Evolutionary conservation across 2,113 vertebrate genomes (phyloP), one percentile per base, ranked within the genome.

Genomic region (Andinoacara biseriatus): DNA sequence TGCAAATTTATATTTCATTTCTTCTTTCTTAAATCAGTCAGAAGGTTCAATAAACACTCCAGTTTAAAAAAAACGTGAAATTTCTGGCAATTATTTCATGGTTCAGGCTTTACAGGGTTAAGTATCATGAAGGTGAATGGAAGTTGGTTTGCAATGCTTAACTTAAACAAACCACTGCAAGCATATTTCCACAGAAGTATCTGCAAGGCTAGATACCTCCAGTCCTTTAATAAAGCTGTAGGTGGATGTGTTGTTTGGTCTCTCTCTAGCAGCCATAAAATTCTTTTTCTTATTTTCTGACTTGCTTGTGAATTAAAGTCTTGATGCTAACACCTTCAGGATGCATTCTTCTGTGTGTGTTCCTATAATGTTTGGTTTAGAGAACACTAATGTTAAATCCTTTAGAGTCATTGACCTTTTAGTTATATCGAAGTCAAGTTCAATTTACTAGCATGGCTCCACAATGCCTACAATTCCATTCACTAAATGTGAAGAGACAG

Each of bases 401-500:
- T 18, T 40, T 74, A 61, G 61, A 78, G 43, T 61, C 33, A 20
- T 3, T 81, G 65, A 81, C n/a, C 52, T 90, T 84, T 83, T 0
- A 29, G 38, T 15, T 60, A 58, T 56, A 57, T 4, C 80, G 35
- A 40, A 80, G 24, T 78, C 58, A 74, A 31, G 62, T 80, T 82
- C 43, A 59, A 26, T 83, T 86, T 56, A 26, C 22, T 15, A 46
- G 33, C 20, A 35, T 3, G 1, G 11, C 58, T 43, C 13, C 10
- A 0, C 15, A 58, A 58, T 57, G 26, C 20, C 20, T 72, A 43
- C 7, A 78, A 22, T 62, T 65, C 18, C 78, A 38, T 9, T 24
- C 65, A 67, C 17, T 24, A 58, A 63, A 78, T 74, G 18, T n/a
- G 52, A 82, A 67, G n/a, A 3, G n/a, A 35, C 40, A 75, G 8